These are phyloP conservation scores for Hyposoter dolosus DNA, from an alignment of 2,888 invertebrate genomes.

Conservation along the genomic window DNA sequence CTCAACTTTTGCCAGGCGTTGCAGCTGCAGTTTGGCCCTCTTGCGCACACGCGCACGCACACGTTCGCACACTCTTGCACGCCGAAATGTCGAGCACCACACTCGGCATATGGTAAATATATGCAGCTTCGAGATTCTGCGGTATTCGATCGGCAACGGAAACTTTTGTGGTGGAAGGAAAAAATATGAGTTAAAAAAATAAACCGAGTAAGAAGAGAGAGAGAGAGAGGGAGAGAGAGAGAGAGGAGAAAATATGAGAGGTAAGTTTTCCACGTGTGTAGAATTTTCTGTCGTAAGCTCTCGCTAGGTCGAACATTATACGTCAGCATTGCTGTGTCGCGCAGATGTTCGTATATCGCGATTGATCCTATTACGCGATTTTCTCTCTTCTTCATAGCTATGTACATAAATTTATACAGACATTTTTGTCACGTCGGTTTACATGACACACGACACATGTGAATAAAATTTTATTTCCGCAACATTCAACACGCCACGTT, in stretches of 20 bases:
- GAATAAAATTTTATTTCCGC: neutral
- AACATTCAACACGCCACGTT: neutral
- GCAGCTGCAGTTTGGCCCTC: slow-evolving; percentile 51
- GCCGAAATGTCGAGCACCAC: slow-evolving; percentile 53
- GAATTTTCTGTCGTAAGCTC: slow-evolving; percentile 15
- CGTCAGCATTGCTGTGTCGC: slow-evolving; percentile 43
- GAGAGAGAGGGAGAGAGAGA: slow-evolving; percentile 5
- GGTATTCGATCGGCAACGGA: slow-evolving; percentile 40
- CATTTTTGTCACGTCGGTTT: slow-evolving; percentile 49
- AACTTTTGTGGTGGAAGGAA: slow-evolving; percentile 16
- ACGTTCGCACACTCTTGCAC: slow-evolving; percentile 21
- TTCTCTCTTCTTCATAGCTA: neutral
- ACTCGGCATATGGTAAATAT: slow-evolving; percentile 65
- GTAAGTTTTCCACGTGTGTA: slow-evolving; percentile 41
- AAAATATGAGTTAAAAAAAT: neutral
- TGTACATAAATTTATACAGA: slow-evolving; percentile 28
- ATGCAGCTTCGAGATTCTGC: slow-evolving; percentile 33
- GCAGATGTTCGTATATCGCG: slow-evolving; percentile 58
- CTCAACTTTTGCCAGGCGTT: slow-evolving; percentile 60
- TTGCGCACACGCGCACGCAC: slow-evolving; percentile 7
- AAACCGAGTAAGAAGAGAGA: slow-evolving; percentile 14
- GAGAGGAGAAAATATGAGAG: slow-evolving; percentile 19
- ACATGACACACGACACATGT: slow-evolving; percentile 7
- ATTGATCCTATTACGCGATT: slow-evolving; percentile 59
- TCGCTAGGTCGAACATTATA: slow-evolving; percentile 34